Evolutionary conservation across 2,797 vertebrate genomes (phyloP).

Genomic region (Crenichthys baileyi): DNA sequence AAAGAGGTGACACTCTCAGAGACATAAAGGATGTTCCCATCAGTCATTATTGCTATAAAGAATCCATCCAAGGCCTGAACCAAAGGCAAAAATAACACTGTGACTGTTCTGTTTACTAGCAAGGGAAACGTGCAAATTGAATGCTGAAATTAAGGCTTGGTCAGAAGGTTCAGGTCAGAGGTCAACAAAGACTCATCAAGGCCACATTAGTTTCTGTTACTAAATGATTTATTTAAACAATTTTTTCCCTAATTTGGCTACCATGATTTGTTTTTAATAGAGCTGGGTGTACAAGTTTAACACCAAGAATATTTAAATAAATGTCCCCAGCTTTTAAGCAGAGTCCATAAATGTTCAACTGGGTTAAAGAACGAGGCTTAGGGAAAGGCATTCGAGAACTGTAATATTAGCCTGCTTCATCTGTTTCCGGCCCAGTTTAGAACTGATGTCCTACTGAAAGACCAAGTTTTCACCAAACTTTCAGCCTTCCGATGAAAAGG

Average conservation of each 20-base stretch:
- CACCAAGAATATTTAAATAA: not conserved
- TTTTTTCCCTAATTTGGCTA: not conserved
- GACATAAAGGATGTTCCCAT: conserved; percentile 97
- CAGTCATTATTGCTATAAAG: conserved; percentile 98
- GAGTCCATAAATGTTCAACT: not conserved
- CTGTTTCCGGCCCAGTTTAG: not conserved
- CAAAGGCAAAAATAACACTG: not conserved
- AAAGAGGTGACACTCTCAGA: conserved; percentile 96
- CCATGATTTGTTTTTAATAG: not conserved
- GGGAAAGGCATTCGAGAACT: not conserved
- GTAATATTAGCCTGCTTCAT: not conserved
- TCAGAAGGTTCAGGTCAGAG: not conserved
- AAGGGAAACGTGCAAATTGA: not conserved
- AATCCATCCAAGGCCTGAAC: conserved; percentile 95
- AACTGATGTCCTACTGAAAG: not conserved
- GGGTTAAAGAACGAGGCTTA: not conserved
- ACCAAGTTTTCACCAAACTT: not conserved
- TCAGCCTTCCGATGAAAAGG: not conserved
- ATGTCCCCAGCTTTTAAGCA: not conserved
- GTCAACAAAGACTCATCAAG: not conserved
- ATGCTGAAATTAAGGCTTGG: not conserved
- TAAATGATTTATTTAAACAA: not conserved
- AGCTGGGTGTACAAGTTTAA: not conserved
- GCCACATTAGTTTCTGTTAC: not conserved
- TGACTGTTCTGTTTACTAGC: not conserved